Evolutionary conservation across 2,797 vertebrate species (phyloP).

Genomic region (Threskiornis aethiopicus): DNA sequence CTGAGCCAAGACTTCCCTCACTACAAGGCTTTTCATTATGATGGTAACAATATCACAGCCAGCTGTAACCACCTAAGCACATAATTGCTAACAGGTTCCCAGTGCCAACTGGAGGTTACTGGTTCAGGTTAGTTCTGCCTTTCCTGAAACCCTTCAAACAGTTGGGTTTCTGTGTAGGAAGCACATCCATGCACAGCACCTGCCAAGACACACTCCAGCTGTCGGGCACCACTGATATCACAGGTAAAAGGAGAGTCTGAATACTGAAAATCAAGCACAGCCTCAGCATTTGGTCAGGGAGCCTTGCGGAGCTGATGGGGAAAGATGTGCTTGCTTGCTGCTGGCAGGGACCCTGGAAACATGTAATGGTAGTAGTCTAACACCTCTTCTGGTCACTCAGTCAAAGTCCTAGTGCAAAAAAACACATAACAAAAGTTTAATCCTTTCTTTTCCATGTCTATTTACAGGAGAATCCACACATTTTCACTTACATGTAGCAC

Average conservation of each 20-base stretch:
- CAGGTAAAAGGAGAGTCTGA: background rate
- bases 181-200: background rate
- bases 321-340: fast-evolving
- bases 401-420: background rate
- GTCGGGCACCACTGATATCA: fast-evolving
- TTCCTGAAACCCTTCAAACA: fast-evolving
- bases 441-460: background rate
- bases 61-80: background rate
- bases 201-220: fast-evolving
- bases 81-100: fast-evolving
- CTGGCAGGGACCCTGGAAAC: background rate
- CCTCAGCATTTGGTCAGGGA: background rate
- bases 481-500: background rate
- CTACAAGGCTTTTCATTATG: fast-evolving
- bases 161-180: background rate
- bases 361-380: no score
- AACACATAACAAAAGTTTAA: background rate
- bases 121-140: fast-evolving
- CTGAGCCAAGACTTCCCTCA: fast-evolving
- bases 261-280: background rate
- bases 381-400: background rate
- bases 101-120: background rate
- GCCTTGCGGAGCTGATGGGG: background rate
- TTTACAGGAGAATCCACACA: background rate
- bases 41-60: fast-evolving